Base-by-base conservation (phyloP, 1,140 invertebrate genomes). In the Rhagoletis zephyria region DNA sequence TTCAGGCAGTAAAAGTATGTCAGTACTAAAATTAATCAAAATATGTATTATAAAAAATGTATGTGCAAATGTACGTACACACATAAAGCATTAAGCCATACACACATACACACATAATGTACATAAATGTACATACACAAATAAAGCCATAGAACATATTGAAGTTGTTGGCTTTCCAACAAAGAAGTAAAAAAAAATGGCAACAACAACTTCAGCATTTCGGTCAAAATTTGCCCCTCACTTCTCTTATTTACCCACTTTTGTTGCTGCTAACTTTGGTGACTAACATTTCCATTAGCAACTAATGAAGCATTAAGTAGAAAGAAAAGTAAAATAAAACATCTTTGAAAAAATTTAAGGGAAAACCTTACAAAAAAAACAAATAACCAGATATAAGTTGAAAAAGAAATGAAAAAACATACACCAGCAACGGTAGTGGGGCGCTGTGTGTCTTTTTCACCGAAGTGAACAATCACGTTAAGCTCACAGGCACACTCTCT, bases 241-340 rank as follows among this genome's bases (percentile, higher is more conserved):
- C 30, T 30, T 30, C 30, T 30, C 30, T 30, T 30, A 30, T 30
- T 30, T 30, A 67, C 5, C 40, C 5, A 45, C 67, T 45, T 4
- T 30, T 30, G n/a, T 30, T 30, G 19, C 3, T 16, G 14, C 1
- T 19, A 7, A 70, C 42, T 42, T 14, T 70, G 30, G 10, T 9
- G 40, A 77, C 48, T 77, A 10, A 0, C 5, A 77, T 85, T 45
- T 56, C 40, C 85, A 85, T 63, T 85, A 85, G 60, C 85, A 85
- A 45, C 85, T 42, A 85, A 85, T 85, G 85, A 85, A 85, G 60
- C 59, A 85, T 63, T 85, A 42, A 60, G 14, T 42, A 30, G 59
- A 42, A 45, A 63, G 30, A 30, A 30, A 30, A 30, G 30, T 30
- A 1, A 30, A 30, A 30, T 63, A 2, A 63, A 60, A 85, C 61